Evolutionary conservation across 2,113 vertebrate species (phyloP).

Genomic region (Cephalophus harveyi): DNA sequence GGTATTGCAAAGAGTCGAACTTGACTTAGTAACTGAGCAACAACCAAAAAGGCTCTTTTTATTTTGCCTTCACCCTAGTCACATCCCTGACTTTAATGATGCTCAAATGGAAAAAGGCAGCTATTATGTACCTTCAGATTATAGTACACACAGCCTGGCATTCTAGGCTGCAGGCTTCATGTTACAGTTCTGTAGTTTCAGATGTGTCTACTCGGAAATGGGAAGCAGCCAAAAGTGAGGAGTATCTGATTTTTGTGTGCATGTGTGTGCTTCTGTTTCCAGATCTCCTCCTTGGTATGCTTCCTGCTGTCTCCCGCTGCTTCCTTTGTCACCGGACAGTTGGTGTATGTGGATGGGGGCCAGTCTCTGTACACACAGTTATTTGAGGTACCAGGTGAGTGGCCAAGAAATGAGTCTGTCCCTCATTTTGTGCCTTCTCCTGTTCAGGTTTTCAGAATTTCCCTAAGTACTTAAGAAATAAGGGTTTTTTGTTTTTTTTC

Average conservation of each 20-base stretch:
- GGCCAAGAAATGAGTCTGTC: neutral
- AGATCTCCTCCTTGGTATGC: constrained; percentile 91
- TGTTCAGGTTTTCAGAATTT: neutral
- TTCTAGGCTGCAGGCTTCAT: neutral
- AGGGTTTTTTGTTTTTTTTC: neutral
- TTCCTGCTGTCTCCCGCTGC: constrained; percentile 94
- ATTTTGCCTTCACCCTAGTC: neutral
- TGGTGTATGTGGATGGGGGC: constrained; percentile 89
- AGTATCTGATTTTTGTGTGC: neutral
- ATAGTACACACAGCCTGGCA: rapidly evolving
- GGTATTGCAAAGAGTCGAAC: neutral
- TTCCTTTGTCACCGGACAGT: constrained; percentile 90
- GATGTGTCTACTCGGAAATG: neutral
- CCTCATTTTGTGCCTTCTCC: neutral
- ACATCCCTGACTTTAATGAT: neutral
- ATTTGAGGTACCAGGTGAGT: constrained; percentile 85
- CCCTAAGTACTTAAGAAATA: neutral
- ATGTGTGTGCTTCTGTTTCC: neutral
- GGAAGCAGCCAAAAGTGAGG: neutral
- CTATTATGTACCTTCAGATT: neutral
- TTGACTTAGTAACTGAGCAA: neutral
- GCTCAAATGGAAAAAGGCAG: neutral
- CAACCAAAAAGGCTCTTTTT: neutral
- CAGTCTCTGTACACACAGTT: constrained; percentile 80
- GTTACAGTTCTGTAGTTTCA: too few relatives aligned